Base-by-base conservation (phyloP, 2,797 vertebrate genomes). In the Sebastes umbrosus region DNA sequence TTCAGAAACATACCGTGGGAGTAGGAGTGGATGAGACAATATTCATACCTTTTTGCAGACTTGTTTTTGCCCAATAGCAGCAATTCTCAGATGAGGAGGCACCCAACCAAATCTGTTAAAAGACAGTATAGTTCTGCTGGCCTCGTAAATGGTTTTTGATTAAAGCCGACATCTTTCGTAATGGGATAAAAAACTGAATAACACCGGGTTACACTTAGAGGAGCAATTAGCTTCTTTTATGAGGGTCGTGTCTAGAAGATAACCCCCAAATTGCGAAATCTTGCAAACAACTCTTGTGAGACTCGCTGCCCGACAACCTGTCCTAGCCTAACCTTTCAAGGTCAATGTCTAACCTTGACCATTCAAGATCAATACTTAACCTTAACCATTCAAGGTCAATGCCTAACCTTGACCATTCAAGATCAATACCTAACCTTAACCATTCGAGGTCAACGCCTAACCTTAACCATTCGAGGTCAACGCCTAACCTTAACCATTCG, bases 31-130 rank as follows among this genome's bases (percentile, higher is more conserved):
- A 52, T 20, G 16, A 76, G 46, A 71, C 25, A 20, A 39, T 52
- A 43, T 43, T 84, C 72, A 78, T n/a, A 70, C 54, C 34, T 50
- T 73, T 79, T 55, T 34, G 16, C 67, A 25, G 68, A 55, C 36
- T 2, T 9, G 46, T 8, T 34, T 59, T 73, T 31, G 27, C 55
- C 31, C 57, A 24, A 8, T 9, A 73, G 75, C 59, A 82, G 64
- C 59, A 50, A 27, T 14, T 80, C 69, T 71, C 62, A 63, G 66
- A 68, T 43, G 55, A 73, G 34, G 43, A 64, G 24, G 71, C 73
- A 43, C 68, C 29, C 6, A 65, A 24, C 3, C 29, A 43, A 36
- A 67, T 77, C 74, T 67, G 54, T 79, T 59, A 54, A 36, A 50
- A 36, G 69, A 72, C 74, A 50, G 76, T 4, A 13, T 0, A 29